Conservation (phyloP, 2,797 vertebrate genomes). For the Sebastes aleutianus region DNA sequence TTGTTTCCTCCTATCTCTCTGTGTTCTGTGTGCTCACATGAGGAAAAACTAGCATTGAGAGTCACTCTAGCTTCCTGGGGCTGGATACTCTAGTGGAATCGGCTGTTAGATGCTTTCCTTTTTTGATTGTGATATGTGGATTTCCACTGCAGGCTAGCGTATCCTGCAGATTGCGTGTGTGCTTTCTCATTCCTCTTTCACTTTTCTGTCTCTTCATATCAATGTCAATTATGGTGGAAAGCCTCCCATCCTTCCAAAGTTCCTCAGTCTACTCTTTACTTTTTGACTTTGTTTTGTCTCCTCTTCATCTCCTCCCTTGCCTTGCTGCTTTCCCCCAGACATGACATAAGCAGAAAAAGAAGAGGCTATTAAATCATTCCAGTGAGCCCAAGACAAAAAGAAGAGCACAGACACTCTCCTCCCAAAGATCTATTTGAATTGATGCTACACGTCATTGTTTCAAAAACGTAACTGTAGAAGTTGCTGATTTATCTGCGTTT, state of each 20-base stretch:
- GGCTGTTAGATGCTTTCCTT: constrained; percentile 46
- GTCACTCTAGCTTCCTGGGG: constrained; percentile 31
- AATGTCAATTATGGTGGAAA: constrained; percentile 50
- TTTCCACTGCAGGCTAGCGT: constrained; percentile 50
- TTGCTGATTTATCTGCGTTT: constrained; percentile 80
- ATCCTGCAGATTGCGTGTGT: constrained; percentile 49
- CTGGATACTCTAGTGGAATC: constrained; percentile 46
- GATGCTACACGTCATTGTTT: constrained; percentile 75
- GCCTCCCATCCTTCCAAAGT: constrained; percentile 35
- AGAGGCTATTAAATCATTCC: constrained; percentile 77
- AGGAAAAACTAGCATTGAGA: constrained; percentile 16
- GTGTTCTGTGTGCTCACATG: constrained; percentile 25
- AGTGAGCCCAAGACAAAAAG: constrained; percentile 57
- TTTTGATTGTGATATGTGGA: constrained; percentile 60
- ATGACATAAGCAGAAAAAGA: constrained; percentile 73
- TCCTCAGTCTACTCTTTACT: constrained; percentile 48
- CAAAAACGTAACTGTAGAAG: constrained; percentile 74
- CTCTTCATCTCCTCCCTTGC: constrained; percentile 32
- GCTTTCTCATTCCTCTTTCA: constrained; percentile 50
- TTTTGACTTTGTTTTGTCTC: constrained; percentile 62
- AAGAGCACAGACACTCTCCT: constrained; percentile 24
- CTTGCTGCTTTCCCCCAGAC: constrained; percentile 48
- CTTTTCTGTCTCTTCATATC: constrained; percentile 49
- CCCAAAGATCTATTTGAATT: constrained; percentile 66
- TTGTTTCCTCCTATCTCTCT: constrained; percentile 17